Conservation (phyloP, 2,113 vertebrate species). For the Mastomys natalensis region DNA sequence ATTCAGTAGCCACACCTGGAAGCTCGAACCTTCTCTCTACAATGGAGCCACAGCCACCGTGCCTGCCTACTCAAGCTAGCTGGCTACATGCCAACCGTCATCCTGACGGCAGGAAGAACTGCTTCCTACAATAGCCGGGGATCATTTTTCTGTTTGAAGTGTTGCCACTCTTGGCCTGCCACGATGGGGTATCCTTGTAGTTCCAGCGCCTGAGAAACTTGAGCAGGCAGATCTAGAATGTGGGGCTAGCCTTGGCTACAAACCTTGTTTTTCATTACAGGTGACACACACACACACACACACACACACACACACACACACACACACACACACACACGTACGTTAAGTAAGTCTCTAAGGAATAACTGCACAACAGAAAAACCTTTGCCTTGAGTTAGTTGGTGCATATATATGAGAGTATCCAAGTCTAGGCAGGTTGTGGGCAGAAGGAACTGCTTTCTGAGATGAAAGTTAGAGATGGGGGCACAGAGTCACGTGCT, state of each 20-base stretch:
- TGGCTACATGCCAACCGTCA: too few relatives aligned
- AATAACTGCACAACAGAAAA: not conserved
- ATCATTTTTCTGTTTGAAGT: not conserved
- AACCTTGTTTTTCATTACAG: not conserved
- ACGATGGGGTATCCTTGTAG: not conserved
- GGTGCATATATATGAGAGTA: not conserved
- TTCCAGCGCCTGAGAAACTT: not conserved
- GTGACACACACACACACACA: too few relatives aligned
- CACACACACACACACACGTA: not conserved
- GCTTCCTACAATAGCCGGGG: too few relatives aligned
- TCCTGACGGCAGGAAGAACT: too few relatives aligned
- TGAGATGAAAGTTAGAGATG: not conserved
- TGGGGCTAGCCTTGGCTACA: not conserved
- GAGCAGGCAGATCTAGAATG: not conserved
- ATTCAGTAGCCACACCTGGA: too few relatives aligned
- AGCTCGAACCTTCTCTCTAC: too few relatives aligned
- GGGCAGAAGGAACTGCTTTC: not conserved
- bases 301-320: too few relatives aligned
- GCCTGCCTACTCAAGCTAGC: too few relatives aligned
- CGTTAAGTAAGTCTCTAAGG: not conserved
- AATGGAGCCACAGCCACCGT: too few relatives aligned
- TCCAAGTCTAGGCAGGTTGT: fast-evolving
- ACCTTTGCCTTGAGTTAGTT: not conserved
- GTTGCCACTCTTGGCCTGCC: not conserved
- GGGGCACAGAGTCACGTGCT: not conserved